A percentile compares a stretch with the other conserved stretches of the same genome.
Evolutionary conservation across 1,140 invertebrate species (phyloP).

Genomic region (Caenorhabditis latens): DNA sequence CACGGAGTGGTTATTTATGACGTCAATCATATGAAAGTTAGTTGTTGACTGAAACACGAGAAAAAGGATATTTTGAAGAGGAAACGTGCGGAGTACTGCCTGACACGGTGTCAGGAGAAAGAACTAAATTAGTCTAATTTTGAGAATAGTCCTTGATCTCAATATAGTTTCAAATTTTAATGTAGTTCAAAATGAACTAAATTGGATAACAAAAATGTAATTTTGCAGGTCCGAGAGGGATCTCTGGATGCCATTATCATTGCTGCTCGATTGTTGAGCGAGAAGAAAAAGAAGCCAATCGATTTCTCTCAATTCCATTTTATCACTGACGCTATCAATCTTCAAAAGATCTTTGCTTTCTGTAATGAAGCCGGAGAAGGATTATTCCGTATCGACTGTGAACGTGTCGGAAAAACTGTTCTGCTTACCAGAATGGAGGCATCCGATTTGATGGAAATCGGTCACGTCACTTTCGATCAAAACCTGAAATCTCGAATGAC

Average conservation of each 20-base stretch:
- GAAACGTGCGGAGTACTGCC: conserved; percentile 16
- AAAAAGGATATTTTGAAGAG: background rate
- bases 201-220: background rate
- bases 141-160: background rate
- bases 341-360: conserved; percentile 76
- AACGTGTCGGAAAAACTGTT: conserved; percentile 77
- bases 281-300: conserved; percentile 76
- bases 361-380: conserved; percentile 74
- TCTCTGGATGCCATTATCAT: conserved; percentile 74
- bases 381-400: conserved; percentile 77
- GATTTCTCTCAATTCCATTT: conserved; percentile 77
- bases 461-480: conserved; percentile 76
- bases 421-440: conserved; percentile 77
- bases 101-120: background rate
- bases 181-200: background rate
- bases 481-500: conserved; percentile 74
- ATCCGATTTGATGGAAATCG: conserved; percentile 76
- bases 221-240: conserved; percentile 67
- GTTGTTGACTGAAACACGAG: conserved; percentile 25
- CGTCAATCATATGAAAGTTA: conserved; percentile 76
- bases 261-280: conserved; percentile 72
- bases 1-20: conserved; percentile 77
- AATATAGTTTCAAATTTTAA: background rate
- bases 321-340: conserved; percentile 77
- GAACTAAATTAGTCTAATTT: background rate